Evolutionary conservation across 2,888 invertebrate genomes (phyloP).

Genomic region (Mythimna loreyi): DNA sequence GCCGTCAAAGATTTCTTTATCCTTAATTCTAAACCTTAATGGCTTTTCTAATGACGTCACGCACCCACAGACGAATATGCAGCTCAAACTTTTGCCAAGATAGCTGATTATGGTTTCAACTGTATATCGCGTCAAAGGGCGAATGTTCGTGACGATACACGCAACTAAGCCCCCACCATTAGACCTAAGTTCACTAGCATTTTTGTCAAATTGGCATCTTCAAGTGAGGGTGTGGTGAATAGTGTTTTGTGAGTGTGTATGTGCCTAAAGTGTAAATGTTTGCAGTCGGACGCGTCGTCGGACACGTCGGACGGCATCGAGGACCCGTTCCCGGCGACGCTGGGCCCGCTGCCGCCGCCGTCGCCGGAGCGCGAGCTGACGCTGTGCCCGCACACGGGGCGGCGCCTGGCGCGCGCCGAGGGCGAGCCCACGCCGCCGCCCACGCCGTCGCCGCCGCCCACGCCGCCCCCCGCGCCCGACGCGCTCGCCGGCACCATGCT

Average conservation of each 20-base stretch:
- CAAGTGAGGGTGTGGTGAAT: too few relatives aligned
- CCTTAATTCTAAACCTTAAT: too few relatives aligned
- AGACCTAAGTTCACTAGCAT: neutral
- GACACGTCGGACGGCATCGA: slow-evolving; percentile 92
- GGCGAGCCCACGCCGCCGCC: slow-evolving; percentile 91
- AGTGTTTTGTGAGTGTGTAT: neutral
- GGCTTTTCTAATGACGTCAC: too few relatives aligned
- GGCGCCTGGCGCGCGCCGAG: slow-evolving; percentile 91
- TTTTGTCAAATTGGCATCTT: neutral
- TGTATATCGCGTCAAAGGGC: too few relatives aligned
- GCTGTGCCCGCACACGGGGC: slow-evolving; percentile 90
- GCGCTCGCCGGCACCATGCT: slow-evolving; percentile 77
- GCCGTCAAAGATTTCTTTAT: too few relatives aligned
- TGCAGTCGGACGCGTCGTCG: slow-evolving; percentile 82
- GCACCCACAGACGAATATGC: too few relatives aligned
- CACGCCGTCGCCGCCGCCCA: slow-evolving; percentile 85
- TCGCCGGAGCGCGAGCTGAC: slow-evolving; percentile 93
- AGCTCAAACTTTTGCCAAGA: too few relatives aligned
- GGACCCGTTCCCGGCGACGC: slow-evolving; percentile 91
- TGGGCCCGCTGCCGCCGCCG: slow-evolving; percentile 88
- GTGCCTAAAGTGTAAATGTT: slow-evolving; percentile 1
- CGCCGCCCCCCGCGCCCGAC: slow-evolving; percentile 68
- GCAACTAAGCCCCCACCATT: too few relatives aligned
- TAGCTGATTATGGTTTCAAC: too few relatives aligned
- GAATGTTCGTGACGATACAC: too few relatives aligned